Conservation (phyloP, 2,797 vertebrate genomes). For the Eidolon dupreanum region DNA sequence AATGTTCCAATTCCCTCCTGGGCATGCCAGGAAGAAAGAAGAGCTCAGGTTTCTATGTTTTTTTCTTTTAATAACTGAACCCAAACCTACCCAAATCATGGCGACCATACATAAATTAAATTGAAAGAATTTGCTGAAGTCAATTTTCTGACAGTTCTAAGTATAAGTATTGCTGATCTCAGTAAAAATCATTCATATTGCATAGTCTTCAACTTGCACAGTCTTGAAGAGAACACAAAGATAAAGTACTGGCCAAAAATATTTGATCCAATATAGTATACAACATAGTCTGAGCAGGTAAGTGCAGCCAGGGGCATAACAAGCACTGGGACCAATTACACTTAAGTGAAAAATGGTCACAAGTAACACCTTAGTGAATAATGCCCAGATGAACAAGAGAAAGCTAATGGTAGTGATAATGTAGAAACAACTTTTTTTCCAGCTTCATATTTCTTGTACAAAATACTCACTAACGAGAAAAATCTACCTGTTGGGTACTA, state of each 20-base stretch:
- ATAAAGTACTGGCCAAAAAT: neutral
- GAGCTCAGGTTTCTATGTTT: neutral
- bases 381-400: neutral
- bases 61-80: neutral
- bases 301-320: neutral
- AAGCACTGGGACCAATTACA: neutral
- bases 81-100: neutral
- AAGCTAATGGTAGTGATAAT: neutral
- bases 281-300: neutral
- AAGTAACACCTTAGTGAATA: neutral
- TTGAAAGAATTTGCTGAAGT: neutral
- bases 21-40: neutral
- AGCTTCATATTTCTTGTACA: neutral
- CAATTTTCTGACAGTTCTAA: neutral
- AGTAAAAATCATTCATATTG: neutral
- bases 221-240: neutral
- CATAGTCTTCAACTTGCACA: neutral
- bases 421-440: neutral
- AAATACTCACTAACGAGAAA: neutral
- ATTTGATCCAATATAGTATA: neutral
- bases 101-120: constrained; percentile 10
- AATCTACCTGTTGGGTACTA: neutral
- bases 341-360: neutral
- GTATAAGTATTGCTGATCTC: neutral
- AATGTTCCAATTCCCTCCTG: neutral